These are phyloP conservation scores for Phymatocera aterrima DNA, from an alignment of 2,888 invertebrate genomes.

Conservation along the genomic window DNA sequence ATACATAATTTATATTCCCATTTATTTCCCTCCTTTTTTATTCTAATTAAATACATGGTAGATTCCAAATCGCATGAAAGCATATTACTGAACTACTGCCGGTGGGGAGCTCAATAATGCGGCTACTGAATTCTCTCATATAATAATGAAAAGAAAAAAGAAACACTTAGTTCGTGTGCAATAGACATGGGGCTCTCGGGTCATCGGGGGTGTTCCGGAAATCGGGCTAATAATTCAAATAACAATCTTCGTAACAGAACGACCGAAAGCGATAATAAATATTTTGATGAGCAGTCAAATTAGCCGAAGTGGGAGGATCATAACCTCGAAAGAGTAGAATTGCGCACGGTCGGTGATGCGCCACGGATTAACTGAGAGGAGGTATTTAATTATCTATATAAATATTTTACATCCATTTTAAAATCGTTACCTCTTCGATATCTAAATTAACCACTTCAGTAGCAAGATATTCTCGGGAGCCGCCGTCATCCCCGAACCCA, in stretches of 20 bases:
- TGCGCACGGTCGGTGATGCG: neutral
- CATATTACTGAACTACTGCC: too few relatives aligned
- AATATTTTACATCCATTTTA: neutral
- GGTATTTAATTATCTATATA: neutral
- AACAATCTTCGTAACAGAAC: neutral
- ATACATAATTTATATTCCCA: too few relatives aligned
- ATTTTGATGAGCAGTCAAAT: conserved; percentile 16
- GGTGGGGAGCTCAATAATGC: too few relatives aligned
- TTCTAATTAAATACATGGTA: too few relatives aligned
- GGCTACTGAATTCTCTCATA: too few relatives aligned
- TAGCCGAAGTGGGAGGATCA: neutral
- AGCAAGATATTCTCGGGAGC: conserved; percentile 82
- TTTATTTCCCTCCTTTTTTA: too few relatives aligned
- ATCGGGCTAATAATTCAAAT: neutral
- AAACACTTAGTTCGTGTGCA: neutral
- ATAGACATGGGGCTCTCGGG: neutral
- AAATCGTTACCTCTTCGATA: conserved; percentile 80
- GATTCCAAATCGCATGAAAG: too few relatives aligned
- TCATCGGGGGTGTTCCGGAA: neutral
- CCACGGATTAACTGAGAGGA: neutral
- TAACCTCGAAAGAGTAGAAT: conserved; percentile 8
- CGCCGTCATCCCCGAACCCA: conserved; percentile 80
- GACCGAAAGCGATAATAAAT: neutral
- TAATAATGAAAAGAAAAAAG: neutral
- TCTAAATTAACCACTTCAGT: conserved; percentile 79